phyloP scores from a whole-genome alignment of 2,888 invertebrate genomes.

The Amiota mariae region DNA sequence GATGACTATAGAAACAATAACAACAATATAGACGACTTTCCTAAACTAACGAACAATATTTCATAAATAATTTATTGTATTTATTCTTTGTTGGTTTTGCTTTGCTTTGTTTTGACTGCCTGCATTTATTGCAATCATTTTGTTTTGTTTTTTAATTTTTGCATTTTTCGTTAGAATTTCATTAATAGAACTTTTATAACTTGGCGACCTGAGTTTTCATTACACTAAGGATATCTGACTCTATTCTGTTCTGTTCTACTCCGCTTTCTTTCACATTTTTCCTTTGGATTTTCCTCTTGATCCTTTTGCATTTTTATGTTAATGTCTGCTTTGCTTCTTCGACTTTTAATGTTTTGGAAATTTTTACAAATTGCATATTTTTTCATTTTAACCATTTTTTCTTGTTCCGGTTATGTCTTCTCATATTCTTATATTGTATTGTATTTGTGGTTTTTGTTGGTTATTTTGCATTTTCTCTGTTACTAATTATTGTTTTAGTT shows the following conservation, averaged over 20 bases:
- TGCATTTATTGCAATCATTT: slow-evolving; percentile 25
- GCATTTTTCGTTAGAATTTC: slow-evolving; percentile 55
- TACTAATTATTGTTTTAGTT: slow-evolving; percentile 69
- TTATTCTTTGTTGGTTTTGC: slow-evolving; percentile 48
- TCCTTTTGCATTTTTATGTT: slow-evolving; percentile 60
- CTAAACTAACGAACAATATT: slow-evolving; percentile 36
- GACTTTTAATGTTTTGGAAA: slow-evolving; percentile 42
- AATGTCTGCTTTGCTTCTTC: slow-evolving; percentile 47
- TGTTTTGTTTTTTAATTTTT: slow-evolving; percentile 10
- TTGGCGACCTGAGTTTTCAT: slow-evolving; percentile 36
- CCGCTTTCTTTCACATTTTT: slow-evolving; percentile 31
- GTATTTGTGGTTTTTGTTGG: slow-evolving; percentile 33
- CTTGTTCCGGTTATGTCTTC: slow-evolving; percentile 24
- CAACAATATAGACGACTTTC: not conserved
- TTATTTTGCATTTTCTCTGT: slow-evolving; percentile 42
- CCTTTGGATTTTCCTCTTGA: slow-evolving; percentile 24
- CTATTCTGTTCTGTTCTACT: no score
- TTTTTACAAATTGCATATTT: slow-evolving; percentile 29
- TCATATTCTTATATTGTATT: slow-evolving; percentile 45
- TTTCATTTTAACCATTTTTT: slow-evolving; percentile 23
- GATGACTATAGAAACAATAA: no score
- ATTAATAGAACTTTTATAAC: slow-evolving; percentile 66
- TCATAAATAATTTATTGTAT: slow-evolving; percentile 66
- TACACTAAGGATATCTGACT: slow-evolving; percentile 35
- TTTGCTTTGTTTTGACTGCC: slow-evolving; percentile 38